These are phyloP conservation scores for Helogale parvula DNA, from an alignment of 2,113 vertebrate genomes.

Conservation along the genomic window DNA sequence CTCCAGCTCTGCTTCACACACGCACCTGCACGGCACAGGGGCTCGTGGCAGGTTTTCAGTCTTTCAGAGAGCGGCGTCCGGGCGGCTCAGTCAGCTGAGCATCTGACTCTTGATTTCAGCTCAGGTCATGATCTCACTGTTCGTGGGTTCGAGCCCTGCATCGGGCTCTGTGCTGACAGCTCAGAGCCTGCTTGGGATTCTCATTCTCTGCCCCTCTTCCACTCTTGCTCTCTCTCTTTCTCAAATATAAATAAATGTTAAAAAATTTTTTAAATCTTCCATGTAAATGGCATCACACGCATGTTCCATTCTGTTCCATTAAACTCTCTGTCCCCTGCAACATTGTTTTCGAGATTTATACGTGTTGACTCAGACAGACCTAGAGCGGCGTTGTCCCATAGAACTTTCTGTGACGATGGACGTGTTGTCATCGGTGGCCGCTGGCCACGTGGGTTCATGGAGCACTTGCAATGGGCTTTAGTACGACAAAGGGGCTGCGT, in stretches of 20 bases:
- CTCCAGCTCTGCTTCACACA: rapidly evolving
- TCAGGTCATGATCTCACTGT: too few species aligned
- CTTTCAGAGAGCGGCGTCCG: neutral
- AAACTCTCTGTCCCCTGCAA: neutral
- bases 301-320: neutral
- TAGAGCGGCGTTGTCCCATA: rapidly evolving
- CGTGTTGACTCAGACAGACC: neutral
- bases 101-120: too few species aligned
- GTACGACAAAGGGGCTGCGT: neutral
- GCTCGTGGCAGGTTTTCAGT: neutral
- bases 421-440: rapidly evolving
- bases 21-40: rapidly evolving
- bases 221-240: too few species aligned
- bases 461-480: neutral
- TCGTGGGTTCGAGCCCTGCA: too few species aligned
- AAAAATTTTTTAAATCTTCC: neutral
- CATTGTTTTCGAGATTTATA: neutral
- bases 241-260: too few species aligned
- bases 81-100: too few species aligned
- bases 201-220: too few species aligned
- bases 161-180: too few species aligned
- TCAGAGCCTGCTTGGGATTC: too few species aligned
- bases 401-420: neutral
- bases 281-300: neutral
- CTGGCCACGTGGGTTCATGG: rapidly evolving